Percentiles rank a stretch among this genome's conserved stretches.
Evolutionary conservation across 2,113 vertebrate species (phyloP).

Genomic region (Notothenia rossii): DNA sequence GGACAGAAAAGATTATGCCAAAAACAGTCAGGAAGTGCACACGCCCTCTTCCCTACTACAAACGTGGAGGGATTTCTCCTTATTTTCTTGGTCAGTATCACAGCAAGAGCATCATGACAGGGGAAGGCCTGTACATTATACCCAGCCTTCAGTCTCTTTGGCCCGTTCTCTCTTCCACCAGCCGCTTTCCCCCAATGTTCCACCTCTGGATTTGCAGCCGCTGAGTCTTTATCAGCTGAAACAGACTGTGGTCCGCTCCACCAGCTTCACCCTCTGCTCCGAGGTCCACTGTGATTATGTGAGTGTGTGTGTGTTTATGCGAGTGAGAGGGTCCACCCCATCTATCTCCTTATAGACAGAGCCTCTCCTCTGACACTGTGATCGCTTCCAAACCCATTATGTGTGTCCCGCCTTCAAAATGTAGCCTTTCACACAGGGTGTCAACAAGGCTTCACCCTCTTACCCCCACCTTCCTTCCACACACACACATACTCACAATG

Average conservation of each 20-base stretch:
- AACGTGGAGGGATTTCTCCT: neutral
- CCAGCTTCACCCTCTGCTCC: constrained; percentile 33
- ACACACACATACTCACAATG: neutral
- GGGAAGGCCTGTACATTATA: neutral
- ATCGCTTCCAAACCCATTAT: constrained; percentile 52
- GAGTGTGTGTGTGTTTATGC: constrained; percentile 15
- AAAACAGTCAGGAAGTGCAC: neutral
- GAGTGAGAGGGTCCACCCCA: constrained; percentile 25
- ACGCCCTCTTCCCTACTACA: neutral
- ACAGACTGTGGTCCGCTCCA: constrained; percentile 50
- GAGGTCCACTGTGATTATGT: constrained; percentile 38
- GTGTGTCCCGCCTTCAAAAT: constrained; percentile 60
- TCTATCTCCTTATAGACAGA: constrained; percentile 17
- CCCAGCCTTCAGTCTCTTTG: neutral
- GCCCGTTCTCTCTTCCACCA: constrained; percentile 1
- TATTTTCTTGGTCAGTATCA: neutral
- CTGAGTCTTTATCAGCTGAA: constrained; percentile 56
- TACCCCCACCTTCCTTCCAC: neutral
- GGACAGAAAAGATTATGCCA: no score
- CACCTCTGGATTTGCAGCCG: neutral
- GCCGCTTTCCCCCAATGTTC: neutral
- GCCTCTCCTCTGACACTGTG: constrained; percentile 31
- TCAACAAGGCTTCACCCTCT: constrained; percentile 16
- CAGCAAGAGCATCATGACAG: neutral
- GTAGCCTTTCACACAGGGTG: constrained; percentile 23